phyloP scores from a whole-genome alignment of 2,113 vertebrate genomes.

The Herpailurus yagouaroundi region DNA sequence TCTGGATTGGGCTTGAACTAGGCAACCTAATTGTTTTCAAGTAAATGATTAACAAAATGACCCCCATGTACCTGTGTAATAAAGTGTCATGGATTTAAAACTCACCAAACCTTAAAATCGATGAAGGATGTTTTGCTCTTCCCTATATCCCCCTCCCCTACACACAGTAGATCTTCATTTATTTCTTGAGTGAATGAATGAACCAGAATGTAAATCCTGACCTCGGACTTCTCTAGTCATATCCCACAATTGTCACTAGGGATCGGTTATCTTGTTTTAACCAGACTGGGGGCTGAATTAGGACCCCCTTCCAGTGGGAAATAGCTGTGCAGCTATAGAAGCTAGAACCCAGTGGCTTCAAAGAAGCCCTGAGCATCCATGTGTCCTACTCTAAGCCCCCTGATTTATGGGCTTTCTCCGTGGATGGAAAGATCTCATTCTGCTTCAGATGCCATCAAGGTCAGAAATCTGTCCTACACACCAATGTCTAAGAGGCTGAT shows the following conservation, averaged over 20 bases:
- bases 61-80: not conserved
- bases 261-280: not conserved
- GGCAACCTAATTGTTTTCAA: not conserved
- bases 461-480: not conserved
- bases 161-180: not conserved
- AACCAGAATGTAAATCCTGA: not conserved
- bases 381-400: not conserved
- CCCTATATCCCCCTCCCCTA: not conserved
- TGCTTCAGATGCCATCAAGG: not conserved
- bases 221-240: not conserved
- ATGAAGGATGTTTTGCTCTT: not conserved
- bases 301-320: not conserved
- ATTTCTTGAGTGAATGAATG: not conserved
- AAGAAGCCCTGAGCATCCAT: not conserved
- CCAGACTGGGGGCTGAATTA: not conserved
- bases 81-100: not conserved
- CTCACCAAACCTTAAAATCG: not conserved
- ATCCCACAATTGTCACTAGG: not conserved
- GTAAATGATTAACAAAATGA: not conserved
- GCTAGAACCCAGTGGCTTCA: not conserved
- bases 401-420: not conserved
- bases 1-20: not conserved
- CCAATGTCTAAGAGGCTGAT: not conserved
- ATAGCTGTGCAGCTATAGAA: not conserved
- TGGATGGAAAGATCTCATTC: not conserved